Base-by-base conservation (phyloP, 1,140 invertebrate species). In the Apocrypta bakeri region DNA sequence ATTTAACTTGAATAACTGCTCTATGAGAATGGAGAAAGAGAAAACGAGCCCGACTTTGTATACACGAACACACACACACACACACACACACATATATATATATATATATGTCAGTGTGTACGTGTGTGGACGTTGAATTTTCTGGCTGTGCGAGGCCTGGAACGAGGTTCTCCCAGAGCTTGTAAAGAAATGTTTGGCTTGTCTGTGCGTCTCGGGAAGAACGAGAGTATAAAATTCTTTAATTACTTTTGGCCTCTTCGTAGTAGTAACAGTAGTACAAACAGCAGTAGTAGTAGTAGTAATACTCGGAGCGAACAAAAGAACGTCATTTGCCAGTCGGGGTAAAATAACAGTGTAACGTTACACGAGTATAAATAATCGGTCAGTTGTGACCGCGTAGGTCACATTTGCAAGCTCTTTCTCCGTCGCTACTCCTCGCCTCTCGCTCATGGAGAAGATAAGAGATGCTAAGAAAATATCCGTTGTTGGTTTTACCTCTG, bases 1-100 rank as follows among this genome's bases (percentile, higher is more conserved):
- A 82, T 82, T 71, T 71, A 76, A 71, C 73, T 82, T 77, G 48
- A 77, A 82, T 42, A 82, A 76, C 73, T 82, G 37, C 33, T 0
- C 12, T 33, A 71, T 25, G 77, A n/a, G 12, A 73, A 40, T 63
- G 61, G 31, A 31, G 40, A 66, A 56, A n/a, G 48, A 27, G 11
- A 68, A 68, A 27, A 68, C 64, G 64, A 27, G 29, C 64, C 14
- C 48, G 48, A 56, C 48, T 56, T n/a, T n/a, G 4, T 17, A 17
- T 17, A n/a, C n/a, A n/a, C n/a, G n/a, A n/a, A n/a, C n/a, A n/a
- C n/a, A n/a, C n/a, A n/a, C n/a, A n/a, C n/a, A n/a, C n/a, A n/a
- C n/a, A n/a, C n/a, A n/a, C n/a, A n/a, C n/a, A n/a, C n/a, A n/a
- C n/a, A 4, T 14, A 7, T 42, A 12, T 14, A 12, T 42, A 12